A percentile compares a stretch with the other conserved stretches of the same genome.
Conservation (phyloP, 2,888 invertebrate genomes). For the Cheilosia pagana region DNA sequence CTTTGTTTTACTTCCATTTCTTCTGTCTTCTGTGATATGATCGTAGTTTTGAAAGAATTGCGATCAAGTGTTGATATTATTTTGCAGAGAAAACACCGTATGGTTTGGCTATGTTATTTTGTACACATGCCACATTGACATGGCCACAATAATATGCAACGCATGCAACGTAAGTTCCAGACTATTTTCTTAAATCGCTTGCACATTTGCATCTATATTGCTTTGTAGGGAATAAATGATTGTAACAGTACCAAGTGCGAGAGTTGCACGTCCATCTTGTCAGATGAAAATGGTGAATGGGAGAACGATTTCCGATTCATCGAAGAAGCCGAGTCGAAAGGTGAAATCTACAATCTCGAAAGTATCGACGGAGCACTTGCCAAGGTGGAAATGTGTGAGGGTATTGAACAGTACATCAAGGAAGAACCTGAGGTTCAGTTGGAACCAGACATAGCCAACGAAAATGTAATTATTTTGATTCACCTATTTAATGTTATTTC, state of each 20-base stretch:
- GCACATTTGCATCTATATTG: not conserved
- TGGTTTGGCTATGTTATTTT: too few species aligned
- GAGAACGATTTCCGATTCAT: constrained; percentile 54
- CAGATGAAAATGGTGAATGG: constrained; percentile 28
- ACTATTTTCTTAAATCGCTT: not conserved
- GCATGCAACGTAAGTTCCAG: constrained; percentile 49
- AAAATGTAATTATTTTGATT: not conserved
- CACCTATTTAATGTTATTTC: not conserved
- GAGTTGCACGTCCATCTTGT: constrained; percentile 16
- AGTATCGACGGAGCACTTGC: constrained; percentile 3
- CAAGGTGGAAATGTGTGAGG: not conserved
- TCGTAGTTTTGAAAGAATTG: too few species aligned
- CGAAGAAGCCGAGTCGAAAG: constrained; percentile 56
- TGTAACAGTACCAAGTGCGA: constrained; percentile 37
- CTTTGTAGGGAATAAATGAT: constrained; percentile 34
- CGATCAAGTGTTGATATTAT: not conserved
- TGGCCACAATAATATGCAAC: constrained; percentile 35
- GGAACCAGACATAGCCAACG: constrained; percentile 29
- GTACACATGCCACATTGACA: constrained; percentile 26
- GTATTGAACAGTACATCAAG: constrained; percentile 40
- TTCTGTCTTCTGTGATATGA: too few species aligned
- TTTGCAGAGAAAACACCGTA: too few species aligned
- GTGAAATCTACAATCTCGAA: constrained; percentile 39
- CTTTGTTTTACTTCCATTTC: too few species aligned
- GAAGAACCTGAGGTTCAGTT: constrained; percentile 60